Percentiles rank a stretch among this genome's conserved stretches.
These are phyloP conservation scores for Liparis tanakae DNA, from an alignment of 2,797 vertebrate genomes.

Conservation along the genomic window DNA sequence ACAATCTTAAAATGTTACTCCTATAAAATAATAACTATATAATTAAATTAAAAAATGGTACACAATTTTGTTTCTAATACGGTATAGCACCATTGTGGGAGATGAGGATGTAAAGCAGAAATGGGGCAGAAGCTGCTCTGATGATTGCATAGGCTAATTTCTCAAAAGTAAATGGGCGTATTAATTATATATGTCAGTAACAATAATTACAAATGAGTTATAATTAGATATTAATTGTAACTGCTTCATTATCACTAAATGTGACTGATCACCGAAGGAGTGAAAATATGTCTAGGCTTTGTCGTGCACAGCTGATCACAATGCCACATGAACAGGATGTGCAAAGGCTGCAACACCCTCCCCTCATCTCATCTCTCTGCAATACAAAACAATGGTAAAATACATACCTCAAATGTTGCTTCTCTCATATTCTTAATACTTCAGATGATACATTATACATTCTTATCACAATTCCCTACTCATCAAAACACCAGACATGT, in stretches of 20 bases:
- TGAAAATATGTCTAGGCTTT: conserved; percentile 10
- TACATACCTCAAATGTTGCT: conserved; percentile 11
- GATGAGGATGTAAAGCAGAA: neutral
- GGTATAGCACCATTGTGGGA: neutral
- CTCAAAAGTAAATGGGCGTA: neutral
- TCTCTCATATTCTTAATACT: neutral
- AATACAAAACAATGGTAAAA: neutral
- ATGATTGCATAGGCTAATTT: neutral
- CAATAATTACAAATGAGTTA: neutral
- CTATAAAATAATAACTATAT: neutral
- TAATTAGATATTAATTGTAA: neutral
- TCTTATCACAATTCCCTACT: neutral
- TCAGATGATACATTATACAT: neutral
- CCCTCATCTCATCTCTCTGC: neutral
- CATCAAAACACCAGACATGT: neutral
- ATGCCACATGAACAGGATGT: neutral
- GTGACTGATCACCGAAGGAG: neutral
- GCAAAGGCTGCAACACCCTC: neutral
- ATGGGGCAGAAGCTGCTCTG: neutral
- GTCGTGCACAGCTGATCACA: conserved; percentile 6
- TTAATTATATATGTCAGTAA: neutral
- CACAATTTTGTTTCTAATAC: neutral
- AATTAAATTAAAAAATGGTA: neutral
- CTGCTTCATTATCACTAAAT: neutral
- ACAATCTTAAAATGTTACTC: neutral